Percentiles rank a stretch among this genome's conserved stretches.
Evolutionary conservation across 2,888 invertebrate species (phyloP).

Genomic region (Dryocosmus kuriphilus): DNA sequence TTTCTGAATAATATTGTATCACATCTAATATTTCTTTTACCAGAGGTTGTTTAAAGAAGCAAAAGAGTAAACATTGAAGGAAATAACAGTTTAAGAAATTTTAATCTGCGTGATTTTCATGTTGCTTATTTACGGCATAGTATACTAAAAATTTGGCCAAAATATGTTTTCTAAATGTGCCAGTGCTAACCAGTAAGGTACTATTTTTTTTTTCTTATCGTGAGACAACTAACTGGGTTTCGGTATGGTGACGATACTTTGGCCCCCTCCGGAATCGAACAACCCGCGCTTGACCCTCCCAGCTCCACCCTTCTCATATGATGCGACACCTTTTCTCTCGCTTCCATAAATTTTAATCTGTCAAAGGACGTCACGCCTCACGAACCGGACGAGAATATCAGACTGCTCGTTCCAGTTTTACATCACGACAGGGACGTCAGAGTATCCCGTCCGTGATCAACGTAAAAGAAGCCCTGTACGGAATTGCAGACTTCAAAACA

Average conservation of each 20-base stretch:
- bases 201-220: neutral
- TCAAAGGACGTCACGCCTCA: constrained; percentile 32
- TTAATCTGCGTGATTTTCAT: too few species aligned
- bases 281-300: constrained; percentile 19
- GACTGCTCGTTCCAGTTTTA: constrained; percentile 9
- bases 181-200: neutral
- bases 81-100: too few species aligned
- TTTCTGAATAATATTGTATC: too few species aligned
- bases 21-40: too few species aligned
- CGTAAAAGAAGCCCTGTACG: neutral
- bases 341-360: constrained; percentile 19
- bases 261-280: constrained; percentile 28
- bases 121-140: too few species aligned
- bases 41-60: too few species aligned
- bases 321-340: constrained; percentile 17
- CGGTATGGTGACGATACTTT: constrained; percentile 22
- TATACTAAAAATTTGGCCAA: too few species aligned
- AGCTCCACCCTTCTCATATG: neutral
- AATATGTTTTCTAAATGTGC: neutral
- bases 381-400: constrained; percentile 29
- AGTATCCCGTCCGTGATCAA: constrained; percentile 15
- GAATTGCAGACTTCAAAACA: constrained; percentile 27
- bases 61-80: too few species aligned
- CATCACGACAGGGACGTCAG: constrained; percentile 1
- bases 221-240: constrained; percentile 17